Conservation (phyloP, 2,888 invertebrate species). For the Diaprepes abbreviatus region DNA sequence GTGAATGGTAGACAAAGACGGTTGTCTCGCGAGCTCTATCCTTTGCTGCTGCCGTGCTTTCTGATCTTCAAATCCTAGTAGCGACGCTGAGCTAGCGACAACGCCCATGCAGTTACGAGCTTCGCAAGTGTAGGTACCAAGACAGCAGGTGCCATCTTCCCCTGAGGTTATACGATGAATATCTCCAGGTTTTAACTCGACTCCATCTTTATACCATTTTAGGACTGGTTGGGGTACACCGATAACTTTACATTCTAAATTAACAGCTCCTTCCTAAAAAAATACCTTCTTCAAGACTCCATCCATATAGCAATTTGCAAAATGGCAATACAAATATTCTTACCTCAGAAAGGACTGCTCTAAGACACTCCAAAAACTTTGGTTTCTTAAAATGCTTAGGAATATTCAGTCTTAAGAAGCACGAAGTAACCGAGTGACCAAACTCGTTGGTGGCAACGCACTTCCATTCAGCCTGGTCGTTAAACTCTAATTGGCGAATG, state of each 20-base stretch:
- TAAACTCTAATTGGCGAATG: conserved; percentile 81
- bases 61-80: conserved; percentile 88
- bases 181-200: conserved; percentile 90
- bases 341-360: conserved; percentile 84
- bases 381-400: conserved; percentile 92
- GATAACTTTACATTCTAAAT: conserved; percentile 92
- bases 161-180: conserved; percentile 92
- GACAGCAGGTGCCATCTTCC: conserved; percentile 67
- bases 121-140: conserved; percentile 86
- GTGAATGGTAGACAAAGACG: conserved; percentile 91
- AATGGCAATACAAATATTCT: neutral
- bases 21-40: conserved; percentile 76
- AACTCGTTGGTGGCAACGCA: conserved; percentile 91
- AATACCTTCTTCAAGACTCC: too few relatives aligned
- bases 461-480: conserved; percentile 94
- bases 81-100: conserved; percentile 88
- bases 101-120: conserved; percentile 93
- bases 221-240: conserved; percentile 91
- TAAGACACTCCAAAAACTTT: conserved; percentile 85
- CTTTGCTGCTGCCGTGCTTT: conserved; percentile 70
- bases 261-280: conserved; percentile 80
- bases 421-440: conserved; percentile 90
- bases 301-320: too few relatives aligned
- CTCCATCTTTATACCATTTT: conserved; percentile 94
- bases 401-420: conserved; percentile 86